These are phyloP conservation scores for Mesodorylaimus sp. DNA, from an alignment of 2,888 invertebrate species.

Conservation along the genomic window DNA sequence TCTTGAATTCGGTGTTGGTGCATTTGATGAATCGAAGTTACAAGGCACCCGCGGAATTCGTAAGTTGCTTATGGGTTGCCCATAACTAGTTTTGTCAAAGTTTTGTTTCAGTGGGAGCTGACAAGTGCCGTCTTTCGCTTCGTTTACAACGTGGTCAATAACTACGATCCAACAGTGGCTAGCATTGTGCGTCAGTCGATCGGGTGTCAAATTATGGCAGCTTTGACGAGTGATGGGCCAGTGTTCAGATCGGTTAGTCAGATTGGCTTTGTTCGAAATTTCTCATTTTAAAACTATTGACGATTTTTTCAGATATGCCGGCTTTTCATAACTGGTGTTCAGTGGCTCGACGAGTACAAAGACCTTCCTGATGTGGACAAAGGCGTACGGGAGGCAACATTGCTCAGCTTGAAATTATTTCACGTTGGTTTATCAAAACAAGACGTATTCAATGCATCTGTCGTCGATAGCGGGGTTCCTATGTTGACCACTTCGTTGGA, in stretches of 20 bases:
- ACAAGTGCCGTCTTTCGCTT: neutral
- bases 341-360: no score
- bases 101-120: neutral
- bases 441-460: slow-evolving; percentile 46
- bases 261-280: neutral
- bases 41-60: slow-evolving; percentile 54
- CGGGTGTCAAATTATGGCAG: slow-evolving; percentile 35
- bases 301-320: neutral
- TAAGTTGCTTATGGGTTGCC: slow-evolving; percentile 13
- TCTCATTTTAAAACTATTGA: neutral
- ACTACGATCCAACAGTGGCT: neutral
- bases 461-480: slow-evolving; percentile 34
- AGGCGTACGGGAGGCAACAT: slow-evolving; percentile 48
- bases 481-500: slow-evolving; percentile 56
- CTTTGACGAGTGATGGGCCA: slow-evolving; percentile 64
- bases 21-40: slow-evolving; percentile 62
- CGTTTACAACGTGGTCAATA: neutral
- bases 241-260: slow-evolving; percentile 45
- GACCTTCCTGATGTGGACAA: no score
- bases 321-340: no score
- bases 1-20: slow-evolving; percentile 56
- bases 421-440: slow-evolving; percentile 54
- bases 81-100: neutral
- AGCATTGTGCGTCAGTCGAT: neutral
- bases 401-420: slow-evolving; percentile 53